Conservation (phyloP, 2,888 invertebrate genomes). For the Hermaeophaga mercurialis region DNA sequence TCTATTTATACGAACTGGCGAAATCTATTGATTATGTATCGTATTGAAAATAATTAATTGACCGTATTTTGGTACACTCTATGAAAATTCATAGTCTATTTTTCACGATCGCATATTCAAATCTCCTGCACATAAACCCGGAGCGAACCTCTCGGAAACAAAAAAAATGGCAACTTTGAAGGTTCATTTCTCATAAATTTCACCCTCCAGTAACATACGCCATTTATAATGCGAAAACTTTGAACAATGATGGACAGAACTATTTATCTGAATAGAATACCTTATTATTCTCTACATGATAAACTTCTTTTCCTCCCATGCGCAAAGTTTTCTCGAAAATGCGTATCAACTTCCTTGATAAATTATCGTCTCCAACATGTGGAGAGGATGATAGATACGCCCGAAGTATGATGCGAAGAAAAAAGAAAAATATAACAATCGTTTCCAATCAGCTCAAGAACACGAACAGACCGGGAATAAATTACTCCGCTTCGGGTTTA, state of each 20-base stretch:
- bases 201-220: slow-evolving; percentile 52
- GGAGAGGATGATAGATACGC: slow-evolving; percentile 28
- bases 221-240: slow-evolving; percentile 53
- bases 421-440: slow-evolving; percentile 24
- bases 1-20: too few species aligned
- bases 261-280: slow-evolving; percentile 53
- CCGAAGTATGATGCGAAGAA: slow-evolving; percentile 17
- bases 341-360: slow-evolving; percentile 35
- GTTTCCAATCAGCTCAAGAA: slow-evolving; percentile 20
- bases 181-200: slow-evolving; percentile 58
- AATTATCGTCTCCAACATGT: slow-evolving; percentile 29
- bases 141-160: slow-evolving; percentile 15
- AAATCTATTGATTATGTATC: too few species aligned
- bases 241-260: slow-evolving; percentile 56
- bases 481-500: too few species aligned
- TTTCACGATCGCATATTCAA: background rate
- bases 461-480: too few species aligned
- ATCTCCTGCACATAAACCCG: slow-evolving; percentile 8
- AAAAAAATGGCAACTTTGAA: slow-evolving; percentile 49
- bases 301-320: slow-evolving; percentile 41
- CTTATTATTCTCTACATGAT: slow-evolving; percentile 53
- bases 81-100: slow-evolving; percentile 1
- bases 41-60: too few species aligned
- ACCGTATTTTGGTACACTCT: background rate
- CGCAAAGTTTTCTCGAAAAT: slow-evolving; percentile 30